phyloP scores from a whole-genome alignment of 2,113 vertebrate species.

The Siniperca knerii region DNA sequence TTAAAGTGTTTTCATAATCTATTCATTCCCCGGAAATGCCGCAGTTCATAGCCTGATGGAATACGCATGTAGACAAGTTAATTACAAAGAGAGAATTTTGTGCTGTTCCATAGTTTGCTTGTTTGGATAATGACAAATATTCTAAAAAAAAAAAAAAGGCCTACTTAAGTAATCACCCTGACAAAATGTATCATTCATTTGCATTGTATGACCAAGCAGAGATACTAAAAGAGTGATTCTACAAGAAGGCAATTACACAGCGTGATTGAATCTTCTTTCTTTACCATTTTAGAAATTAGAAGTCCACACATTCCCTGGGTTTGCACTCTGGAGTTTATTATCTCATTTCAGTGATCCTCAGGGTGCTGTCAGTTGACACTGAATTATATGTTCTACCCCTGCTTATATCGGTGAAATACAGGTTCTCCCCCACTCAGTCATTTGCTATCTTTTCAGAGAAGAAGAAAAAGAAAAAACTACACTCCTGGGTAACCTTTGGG shows the following conservation, averaged over 20 bases:
- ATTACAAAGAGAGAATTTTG: neutral
- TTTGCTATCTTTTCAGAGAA: constrained; percentile 40
- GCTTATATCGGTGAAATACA: constrained; percentile 59
- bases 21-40: neutral
- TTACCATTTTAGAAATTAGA: constrained; percentile 43
- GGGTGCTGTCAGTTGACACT: constrained; percentile 59
- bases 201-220: constrained; percentile 1
- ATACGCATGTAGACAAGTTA: neutral
- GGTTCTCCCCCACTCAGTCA: constrained; percentile 18
- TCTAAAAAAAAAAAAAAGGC: neutral
- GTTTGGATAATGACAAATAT: constrained; percentile 3
- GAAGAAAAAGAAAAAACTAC: neutral
- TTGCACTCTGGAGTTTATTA: constrained; percentile 64
- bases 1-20: constrained; percentile 15
- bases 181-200: constrained; percentile 12
- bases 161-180: neutral
- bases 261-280: constrained; percentile 40
- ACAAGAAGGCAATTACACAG: constrained; percentile 17
- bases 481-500: constrained; percentile 28
- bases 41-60: neutral
- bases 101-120: neutral
- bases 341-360: constrained; percentile 58
- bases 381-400: constrained; percentile 52
- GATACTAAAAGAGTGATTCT: constrained; percentile 1
- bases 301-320: constrained; percentile 17